Conservation (phyloP, 2,888 invertebrate species). For the Tenthredo livida region DNA sequence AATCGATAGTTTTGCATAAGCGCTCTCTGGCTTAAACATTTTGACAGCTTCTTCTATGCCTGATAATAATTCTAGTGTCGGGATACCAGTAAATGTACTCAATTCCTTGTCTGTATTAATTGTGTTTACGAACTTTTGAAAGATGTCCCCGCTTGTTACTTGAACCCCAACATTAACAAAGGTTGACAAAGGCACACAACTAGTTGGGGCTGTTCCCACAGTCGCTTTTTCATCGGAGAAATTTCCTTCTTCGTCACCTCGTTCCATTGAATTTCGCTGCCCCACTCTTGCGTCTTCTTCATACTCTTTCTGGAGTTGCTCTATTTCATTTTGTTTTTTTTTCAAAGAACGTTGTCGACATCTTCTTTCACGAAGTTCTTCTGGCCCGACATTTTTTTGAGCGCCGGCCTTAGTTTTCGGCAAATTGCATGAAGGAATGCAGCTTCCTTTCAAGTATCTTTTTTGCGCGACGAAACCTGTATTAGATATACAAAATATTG, state of each 20-base stretch:
- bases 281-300: neutral
- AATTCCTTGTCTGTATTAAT: constrained; percentile 45
- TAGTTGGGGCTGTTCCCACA: neutral
- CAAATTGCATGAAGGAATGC: constrained; percentile 24
- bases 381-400: neutral
- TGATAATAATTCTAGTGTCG: constrained; percentile 8
- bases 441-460: neutral
- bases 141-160: constrained; percentile 2
- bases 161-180: constrained; percentile 28
- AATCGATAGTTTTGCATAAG: neutral
- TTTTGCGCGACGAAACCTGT: neutral
- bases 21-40: neutral
- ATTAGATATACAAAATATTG: neutral
- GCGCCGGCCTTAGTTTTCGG: neutral
- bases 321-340: neutral
- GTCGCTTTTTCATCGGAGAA: neutral
- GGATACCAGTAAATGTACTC: constrained; percentile 52
- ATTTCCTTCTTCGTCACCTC: neutral
- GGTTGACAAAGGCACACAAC: neutral
- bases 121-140: neutral
- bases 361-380: neutral
- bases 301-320: neutral
- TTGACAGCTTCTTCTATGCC: neutral
- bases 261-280: neutral
- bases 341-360: neutral